A percentile compares a stretch with the other conserved stretches of the same genome.
Conservation (phyloP, 1,140 invertebrate genomes). For the Potamilus streckersoni region DNA sequence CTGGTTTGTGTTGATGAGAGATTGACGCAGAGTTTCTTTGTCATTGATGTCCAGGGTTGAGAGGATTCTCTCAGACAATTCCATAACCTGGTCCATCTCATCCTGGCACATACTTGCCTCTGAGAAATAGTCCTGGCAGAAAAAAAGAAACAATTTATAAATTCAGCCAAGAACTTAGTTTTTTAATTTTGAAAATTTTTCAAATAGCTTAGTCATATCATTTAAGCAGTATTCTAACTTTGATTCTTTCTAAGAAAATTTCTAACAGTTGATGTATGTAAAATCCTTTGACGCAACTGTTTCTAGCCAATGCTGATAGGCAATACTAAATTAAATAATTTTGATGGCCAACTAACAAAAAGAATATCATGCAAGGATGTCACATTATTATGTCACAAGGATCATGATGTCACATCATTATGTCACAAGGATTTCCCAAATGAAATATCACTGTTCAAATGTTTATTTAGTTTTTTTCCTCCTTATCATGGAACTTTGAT, state of each 20-base stretch:
- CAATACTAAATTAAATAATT: no score
- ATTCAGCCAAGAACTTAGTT: background rate
- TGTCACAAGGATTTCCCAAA: no score
- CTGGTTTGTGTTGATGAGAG: constrained; percentile 51
- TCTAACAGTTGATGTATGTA: no score
- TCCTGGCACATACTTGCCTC: constrained; percentile 61
- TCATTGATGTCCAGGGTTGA: constrained; percentile 61
- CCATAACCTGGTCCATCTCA: constrained; percentile 59
- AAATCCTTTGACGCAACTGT: no score
- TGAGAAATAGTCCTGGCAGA: constrained; percentile 57
- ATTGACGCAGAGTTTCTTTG: constrained; percentile 57
- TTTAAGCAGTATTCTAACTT: background rate
- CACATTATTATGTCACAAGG: no score
- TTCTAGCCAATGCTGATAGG: no score
- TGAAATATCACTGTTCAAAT: no score
- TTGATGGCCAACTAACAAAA: no score
- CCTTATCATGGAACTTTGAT: no score
- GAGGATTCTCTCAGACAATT: constrained; percentile 55
- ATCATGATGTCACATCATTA: no score
- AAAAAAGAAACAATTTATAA: constrained; percentile 1
- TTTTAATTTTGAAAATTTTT: background rate
- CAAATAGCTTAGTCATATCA: background rate
- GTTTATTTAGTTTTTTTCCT: no score
- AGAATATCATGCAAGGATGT: no score
- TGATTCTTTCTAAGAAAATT: background rate